Evolutionary conservation across 2,113 vertebrate genomes (phyloP), one percentile per base, ranked within the genome.

Genomic region (Microcebus ravelobensis): DNA sequence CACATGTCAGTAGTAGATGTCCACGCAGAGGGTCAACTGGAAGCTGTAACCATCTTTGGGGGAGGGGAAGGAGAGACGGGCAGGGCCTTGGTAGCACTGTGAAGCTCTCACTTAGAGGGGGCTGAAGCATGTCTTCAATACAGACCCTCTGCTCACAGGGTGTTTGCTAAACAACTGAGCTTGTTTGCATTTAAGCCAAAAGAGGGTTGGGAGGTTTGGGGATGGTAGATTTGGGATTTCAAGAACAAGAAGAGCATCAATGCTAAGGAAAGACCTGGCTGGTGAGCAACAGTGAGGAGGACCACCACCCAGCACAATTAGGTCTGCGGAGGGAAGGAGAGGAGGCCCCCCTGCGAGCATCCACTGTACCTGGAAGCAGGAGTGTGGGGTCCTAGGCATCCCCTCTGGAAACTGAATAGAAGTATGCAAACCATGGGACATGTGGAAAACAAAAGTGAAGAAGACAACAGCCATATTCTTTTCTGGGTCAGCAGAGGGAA

Each of bases 1-100:
- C 98, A 97, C 42, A 20, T 98, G 98, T 96, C 96, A 3, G 0
- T 97, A 96, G 96, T 94, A 91, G 98, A 97, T 57, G 96, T 90
- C 92, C 96, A 96, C 95, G 50, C 1, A 10, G 95, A 98, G 97
- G 98, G 98, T 97, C 98, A 97, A 48, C 81, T 0, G 3, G 95
- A 95, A 97, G 98, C 95, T 45, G 65, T 55, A 92, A 73, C 89
- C 63, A 70, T 90, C 96, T 70, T 29, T 52, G 52, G 42, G 14
- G 79, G 80, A 45, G 7, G 39, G 63, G 59, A 20, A 45, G 1
- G 83, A 92, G 1, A 71, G 7, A 63, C 87, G 77, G n/a, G 12
- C 65, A 90, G 82, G 8, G 29, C 65, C 45, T 3, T 3, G 55
- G 76, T n/a, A 17, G 10, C 17, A 29, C 11, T 13, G 88, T 13